Evolutionary conservation across 2,797 vertebrate species (phyloP).

Genomic region (Parotocinclus haroldoi): DNA sequence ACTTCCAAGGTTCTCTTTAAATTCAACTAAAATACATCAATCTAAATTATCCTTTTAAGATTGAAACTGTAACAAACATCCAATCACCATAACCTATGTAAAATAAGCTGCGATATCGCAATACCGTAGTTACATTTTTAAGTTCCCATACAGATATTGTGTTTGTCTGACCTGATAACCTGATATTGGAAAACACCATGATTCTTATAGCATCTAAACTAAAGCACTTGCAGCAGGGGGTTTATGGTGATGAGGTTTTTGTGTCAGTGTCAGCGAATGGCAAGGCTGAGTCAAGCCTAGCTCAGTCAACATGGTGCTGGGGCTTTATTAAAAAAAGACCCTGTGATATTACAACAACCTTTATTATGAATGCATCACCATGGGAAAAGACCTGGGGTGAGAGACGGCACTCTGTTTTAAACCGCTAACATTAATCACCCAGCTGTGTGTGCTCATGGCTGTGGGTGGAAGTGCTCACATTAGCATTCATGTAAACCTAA

Average conservation of each 20-base stretch:
- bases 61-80: no score
- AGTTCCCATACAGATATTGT: no score
- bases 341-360: conserved; percentile 41
- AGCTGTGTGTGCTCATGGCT: conserved; percentile 19
- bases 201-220: conserved; percentile 27
- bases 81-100: no score
- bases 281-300: conserved; percentile 21
- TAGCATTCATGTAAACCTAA: conserved; percentile 62
- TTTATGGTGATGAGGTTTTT: conserved; percentile 61
- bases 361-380: conserved; percentile 47
- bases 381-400: conserved; percentile 41
- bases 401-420: conserved; percentile 34
- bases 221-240: conserved; percentile 35
- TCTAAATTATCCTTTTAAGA: no score
- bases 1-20: not conserved
- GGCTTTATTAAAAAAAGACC: conserved; percentile 50
- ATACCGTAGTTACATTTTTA: not conserved
- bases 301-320: conserved; percentile 23
- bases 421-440: conserved; percentile 57
- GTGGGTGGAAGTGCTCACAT: conserved; percentile 43
- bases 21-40: no score
- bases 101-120: not conserved
- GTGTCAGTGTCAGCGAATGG: conserved; percentile 43
- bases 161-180: not conserved
- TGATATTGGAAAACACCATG: conserved; percentile 15